Base-by-base conservation (phyloP, 2,797 vertebrate species). In the Nyctibius grandis region DNA sequence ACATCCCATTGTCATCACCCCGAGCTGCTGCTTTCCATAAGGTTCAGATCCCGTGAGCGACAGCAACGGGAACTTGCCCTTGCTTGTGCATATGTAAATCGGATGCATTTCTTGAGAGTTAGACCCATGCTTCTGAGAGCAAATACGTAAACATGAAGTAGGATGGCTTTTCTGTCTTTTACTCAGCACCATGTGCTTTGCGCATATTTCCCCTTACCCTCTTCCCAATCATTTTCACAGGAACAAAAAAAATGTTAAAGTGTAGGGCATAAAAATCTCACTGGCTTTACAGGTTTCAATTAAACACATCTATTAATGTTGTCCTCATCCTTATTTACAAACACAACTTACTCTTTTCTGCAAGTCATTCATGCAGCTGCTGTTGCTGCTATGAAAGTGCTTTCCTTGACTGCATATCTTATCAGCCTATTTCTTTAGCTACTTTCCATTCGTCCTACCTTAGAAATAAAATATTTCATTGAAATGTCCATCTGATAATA, bases 381-480 rank as follows among this genome's bases (percentile, higher is more conserved):
- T 77, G 36, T 65, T 83, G 9, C 57, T 84, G 31, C 84, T 96
- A 81, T 85, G 63, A 70, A 95, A 92, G 45, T 76, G 45, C 85
- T 96, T 97, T 50, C 25, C 31, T 88, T 95, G 76, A 82, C 87
- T 89, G 29, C 31, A 17, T 95, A 81, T 96, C 98, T 97, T 97
- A 84, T 69, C 75, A 70, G 50, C 61, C 63, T 97, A 96, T 98
- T 98, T 98, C 87, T 96, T 97, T 91, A 95, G 78, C 92, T 96
- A 92, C 50, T 96, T 97, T 97, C 83, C 72, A 79, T 92, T 97
- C 4, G 18, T 94, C 64, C 72, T 76, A 81, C 70, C 56, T 97
- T 94, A 96, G 91, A 97, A 97, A 96, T 96, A 97, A 97, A 94
- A 81, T 91, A 96, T 95, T 97, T 96, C 80, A 88, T 77, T 96